A percentile compares a stretch with the other conserved stretches of the same genome.
These are phyloP conservation scores for Naja naja DNA, from an alignment of 2,113 vertebrate species.

Conservation along the genomic window DNA sequence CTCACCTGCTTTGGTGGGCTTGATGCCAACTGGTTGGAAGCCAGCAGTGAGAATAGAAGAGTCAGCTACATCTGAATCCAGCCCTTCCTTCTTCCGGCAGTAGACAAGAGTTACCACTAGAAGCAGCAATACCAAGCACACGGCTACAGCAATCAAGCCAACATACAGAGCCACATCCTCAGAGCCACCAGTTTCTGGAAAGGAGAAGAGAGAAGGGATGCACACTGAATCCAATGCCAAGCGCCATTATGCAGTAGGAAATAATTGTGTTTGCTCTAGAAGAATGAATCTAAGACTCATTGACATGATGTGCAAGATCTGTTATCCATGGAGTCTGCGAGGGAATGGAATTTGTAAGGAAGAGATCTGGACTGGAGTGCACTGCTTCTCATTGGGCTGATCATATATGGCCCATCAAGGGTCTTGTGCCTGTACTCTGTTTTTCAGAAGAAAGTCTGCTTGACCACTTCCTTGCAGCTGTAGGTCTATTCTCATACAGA, in stretches of 20 bases:
- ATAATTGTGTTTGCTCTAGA: background rate
- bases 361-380: background rate
- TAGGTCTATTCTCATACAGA: background rate
- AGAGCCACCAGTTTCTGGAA: constrained; percentile 75
- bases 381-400: background rate
- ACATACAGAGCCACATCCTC: constrained; percentile 95
- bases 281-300: background rate
- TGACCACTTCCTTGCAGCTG: background rate
- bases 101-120: constrained; percentile 90
- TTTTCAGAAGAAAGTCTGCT: background rate
- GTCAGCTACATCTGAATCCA: constrained; percentile 93
- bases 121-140: constrained; percentile 90
- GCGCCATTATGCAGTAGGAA: background rate
- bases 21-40: constrained; percentile 98
- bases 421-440: background rate
- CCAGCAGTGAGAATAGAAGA: constrained; percentile 97
- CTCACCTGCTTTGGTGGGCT: constrained; percentile 96
- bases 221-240: constrained; percentile 1
- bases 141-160: constrained; percentile 89
- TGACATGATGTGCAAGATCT: background rate
- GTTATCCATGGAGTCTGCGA: background rate
- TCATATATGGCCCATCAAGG: background rate
- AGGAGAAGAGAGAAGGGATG: background rate
- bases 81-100: constrained; percentile 90
- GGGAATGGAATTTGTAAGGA: background rate